A percentile compares a stretch with the other conserved stretches of the same genome.
phyloP scores from a whole-genome alignment of 2,797 vertebrate genomes.

The Tragelaphus eurycerus region DNA sequence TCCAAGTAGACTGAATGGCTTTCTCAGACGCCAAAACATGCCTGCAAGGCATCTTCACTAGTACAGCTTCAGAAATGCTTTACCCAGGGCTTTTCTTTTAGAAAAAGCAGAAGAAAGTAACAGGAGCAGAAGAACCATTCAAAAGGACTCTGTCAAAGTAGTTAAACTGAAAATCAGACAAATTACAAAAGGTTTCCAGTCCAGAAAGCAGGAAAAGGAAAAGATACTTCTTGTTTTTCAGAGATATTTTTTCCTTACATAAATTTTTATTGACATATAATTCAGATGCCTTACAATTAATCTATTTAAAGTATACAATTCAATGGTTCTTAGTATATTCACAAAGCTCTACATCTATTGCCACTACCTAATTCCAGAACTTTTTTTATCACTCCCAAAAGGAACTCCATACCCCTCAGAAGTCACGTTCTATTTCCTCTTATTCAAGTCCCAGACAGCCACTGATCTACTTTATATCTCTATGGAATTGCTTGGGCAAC shows the following conservation, averaged over 20 bases:
- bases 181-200: neutral
- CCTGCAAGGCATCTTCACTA: neutral
- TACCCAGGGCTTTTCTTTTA: constrained; percentile 8
- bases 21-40: constrained; percentile 25
- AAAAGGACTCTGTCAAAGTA: constrained; percentile 37
- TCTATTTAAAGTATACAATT: neutral
- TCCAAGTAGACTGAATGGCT: constrained; percentile 29
- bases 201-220: neutral
- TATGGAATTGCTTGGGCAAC: neutral
- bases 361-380: neutral
- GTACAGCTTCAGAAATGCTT: constrained; percentile 4
- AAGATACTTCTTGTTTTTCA: neutral
- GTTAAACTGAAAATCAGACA: constrained; percentile 40
- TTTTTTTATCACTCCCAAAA: neutral
- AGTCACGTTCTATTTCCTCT: neutral
- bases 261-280: neutral
- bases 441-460: neutral
- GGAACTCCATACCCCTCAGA: neutral
- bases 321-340: neutral
- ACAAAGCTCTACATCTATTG: neutral
- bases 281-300: neutral
- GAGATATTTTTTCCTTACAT: neutral
- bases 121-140: neutral
- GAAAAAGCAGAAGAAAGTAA: constrained; percentile 16
- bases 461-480: neutral